Evolutionary conservation across 2,797 vertebrate genomes (phyloP), one percentile per base, ranked within the genome.

Genomic region (Parotocinclus haroldoi): DNA sequence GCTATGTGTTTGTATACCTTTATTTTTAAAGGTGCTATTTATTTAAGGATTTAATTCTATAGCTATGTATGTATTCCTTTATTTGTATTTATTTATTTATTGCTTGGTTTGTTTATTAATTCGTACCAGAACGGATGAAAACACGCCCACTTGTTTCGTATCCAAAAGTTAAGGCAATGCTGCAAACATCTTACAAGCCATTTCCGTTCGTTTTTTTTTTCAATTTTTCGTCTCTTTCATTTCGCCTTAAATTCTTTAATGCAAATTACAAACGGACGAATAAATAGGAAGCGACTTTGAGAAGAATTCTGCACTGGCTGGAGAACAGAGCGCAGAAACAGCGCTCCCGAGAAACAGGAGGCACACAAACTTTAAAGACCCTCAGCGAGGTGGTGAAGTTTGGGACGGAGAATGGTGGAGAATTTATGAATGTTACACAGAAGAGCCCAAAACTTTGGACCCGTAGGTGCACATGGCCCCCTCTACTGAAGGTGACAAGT

Each of bases 341-440:
- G n/a, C n/a, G n/a, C 27, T 2, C 27, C 27, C 10, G 40, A 59
- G 58, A 73, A 73, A 64, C 60, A 27, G 16, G 13, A 64, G 16
- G 4, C 46, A 4, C 51, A 50, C 53, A 52, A 66, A 76, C 68
- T 67, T 11, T 61, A 68, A 40, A 53, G 56, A 66, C 59, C 58
- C 60, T 27, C 27, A 5, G 27, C 5, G 27, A 27, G 27, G 27
- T 5, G 27, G 27, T 27, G 27, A 27, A 27, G 27, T 2, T 27
- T 61, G 18, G 9, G 59, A 60, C 38, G 71, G 58, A 27, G 55
- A 54, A 61, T 71, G 48, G 74, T 76, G 18, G 71, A 76, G 52
- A 59, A 17, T 7, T 68, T 71, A 48, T 69, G 75, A 81, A 77
- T 81, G 76, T 81, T 76, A 63, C 54, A 19, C 58, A 70, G 39